Conservation (phyloP, 1,140 invertebrate species). For the Pogonomyrmex barbatus region DNA sequence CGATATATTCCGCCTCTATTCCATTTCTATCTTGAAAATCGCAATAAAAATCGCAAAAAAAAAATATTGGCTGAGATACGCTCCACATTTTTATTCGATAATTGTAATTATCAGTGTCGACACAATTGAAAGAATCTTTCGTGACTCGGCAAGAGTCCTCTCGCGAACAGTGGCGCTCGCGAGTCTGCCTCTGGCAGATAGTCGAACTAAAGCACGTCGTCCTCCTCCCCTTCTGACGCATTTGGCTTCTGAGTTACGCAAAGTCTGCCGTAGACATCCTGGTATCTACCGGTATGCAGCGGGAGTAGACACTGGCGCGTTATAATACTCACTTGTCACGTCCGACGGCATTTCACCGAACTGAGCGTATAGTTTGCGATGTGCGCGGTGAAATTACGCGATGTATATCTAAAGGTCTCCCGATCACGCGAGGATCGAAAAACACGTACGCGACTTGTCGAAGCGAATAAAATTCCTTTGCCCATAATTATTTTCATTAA, state of each 20-base stretch:
- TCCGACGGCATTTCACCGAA: constrained; percentile 76
- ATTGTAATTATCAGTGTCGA: neutral
- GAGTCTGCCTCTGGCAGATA: constrained; percentile 69
- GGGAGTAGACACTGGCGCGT: constrained; percentile 70
- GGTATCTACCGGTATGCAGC: constrained; percentile 65
- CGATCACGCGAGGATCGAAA: neutral
- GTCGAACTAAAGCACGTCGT: constrained; percentile 66
- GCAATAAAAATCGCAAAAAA: neutral
- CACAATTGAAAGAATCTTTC: constrained; percentile 46
- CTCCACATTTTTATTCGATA: neutral
- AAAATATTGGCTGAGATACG: neutral
- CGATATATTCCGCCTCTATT: neutral
- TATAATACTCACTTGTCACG: constrained; percentile 80
- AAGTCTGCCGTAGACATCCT: constrained; percentile 77
- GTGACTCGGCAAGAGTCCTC: neutral
- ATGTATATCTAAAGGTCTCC: neutral
- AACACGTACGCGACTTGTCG: neutral
- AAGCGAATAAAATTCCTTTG: neutral
- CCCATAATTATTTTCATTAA: neutral
- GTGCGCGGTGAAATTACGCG: constrained; percentile 16
- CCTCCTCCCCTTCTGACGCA: constrained; percentile 66
- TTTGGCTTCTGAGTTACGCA: constrained; percentile 77
- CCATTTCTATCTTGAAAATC: neutral
- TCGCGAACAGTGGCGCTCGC: neutral
- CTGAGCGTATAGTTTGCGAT: constrained; percentile 56